phyloP scores from a whole-genome alignment of 2,888 invertebrate genomes.

The Noctua fimbriata region DNA sequence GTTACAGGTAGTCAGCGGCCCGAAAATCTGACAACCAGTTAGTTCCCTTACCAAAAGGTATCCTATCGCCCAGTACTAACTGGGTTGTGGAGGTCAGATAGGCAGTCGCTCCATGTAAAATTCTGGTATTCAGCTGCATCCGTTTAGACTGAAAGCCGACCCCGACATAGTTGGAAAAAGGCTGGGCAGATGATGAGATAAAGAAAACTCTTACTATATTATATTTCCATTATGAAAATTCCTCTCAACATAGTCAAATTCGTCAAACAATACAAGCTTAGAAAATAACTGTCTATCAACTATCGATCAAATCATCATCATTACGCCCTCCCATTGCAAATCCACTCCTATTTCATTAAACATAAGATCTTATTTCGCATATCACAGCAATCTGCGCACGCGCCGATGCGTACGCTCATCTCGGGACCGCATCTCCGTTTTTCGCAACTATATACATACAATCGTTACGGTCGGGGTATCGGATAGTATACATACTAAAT shows the following conservation, averaged over 20 bases:
- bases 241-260: constrained; percentile 1
- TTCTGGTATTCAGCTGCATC: too few relatives aligned
- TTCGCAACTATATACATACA: constrained; percentile 70
- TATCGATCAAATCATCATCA: constrained; percentile 42
- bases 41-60: too few relatives aligned
- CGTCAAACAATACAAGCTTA: constrained; percentile 13
- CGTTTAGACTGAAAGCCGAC: not conserved
- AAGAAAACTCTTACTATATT: constrained; percentile 1
- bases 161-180: not conserved
- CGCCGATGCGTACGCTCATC: constrained; percentile 70
- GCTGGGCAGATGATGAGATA: not conserved
- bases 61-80: too few relatives aligned
- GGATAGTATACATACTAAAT: constrained; percentile 48
- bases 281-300: constrained; percentile 49
- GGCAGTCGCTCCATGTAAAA: too few relatives aligned
- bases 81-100: too few relatives aligned
- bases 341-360: not conserved
- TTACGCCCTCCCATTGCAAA: constrained; percentile 7
- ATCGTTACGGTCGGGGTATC: constrained; percentile 54
- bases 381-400: constrained; percentile 45
- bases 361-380: constrained; percentile 32
- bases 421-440: constrained; percentile 74
- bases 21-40: too few relatives aligned
- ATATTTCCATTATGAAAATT: constrained; percentile 10
- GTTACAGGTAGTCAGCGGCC: too few relatives aligned